Evolutionary conservation across 2,888 invertebrate genomes (phyloP).

Genomic region (Microplitis manilae): DNA sequence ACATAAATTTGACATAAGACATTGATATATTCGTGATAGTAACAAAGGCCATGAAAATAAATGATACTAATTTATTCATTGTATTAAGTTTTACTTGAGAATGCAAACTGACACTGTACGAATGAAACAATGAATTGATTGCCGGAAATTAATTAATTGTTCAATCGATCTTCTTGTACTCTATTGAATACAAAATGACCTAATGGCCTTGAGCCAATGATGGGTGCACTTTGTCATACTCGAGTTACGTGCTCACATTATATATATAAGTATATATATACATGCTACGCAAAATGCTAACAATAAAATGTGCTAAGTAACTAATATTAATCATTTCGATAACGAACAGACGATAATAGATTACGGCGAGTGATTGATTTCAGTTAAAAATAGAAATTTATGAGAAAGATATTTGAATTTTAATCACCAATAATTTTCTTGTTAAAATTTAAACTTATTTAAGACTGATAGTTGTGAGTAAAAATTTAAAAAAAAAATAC

Average conservation of each 20-base stretch:
- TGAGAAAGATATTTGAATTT: neutral
- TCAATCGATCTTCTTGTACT: slow-evolving; percentile 20
- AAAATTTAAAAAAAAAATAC: neutral
- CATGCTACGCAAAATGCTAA: neutral
- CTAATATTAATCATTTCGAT: neutral
- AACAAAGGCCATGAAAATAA: slow-evolving; percentile 11
- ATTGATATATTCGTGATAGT: neutral
- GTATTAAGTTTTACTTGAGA: neutral
- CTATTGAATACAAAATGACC: slow-evolving; percentile 20
- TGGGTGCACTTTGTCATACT: slow-evolving; percentile 14
- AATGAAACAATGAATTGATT: slow-evolving; percentile 1
- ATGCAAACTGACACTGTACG: neutral
- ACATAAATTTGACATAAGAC: slow-evolving; percentile 9
- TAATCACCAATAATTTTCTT: neutral
- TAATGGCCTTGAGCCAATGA: slow-evolving; percentile 28
- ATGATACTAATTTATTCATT: neutral
- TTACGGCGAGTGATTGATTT: neutral
- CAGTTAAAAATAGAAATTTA: neutral
- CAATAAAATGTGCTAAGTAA: neutral
- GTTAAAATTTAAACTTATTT: neutral
- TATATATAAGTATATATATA: neutral
- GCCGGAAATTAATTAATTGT: slow-evolving; percentile 23
- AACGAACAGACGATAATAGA: neutral
- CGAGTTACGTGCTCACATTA: slow-evolving; percentile 10
- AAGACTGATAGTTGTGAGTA: neutral